These are phyloP conservation scores for Stramonita haemastoma DNA, from an alignment of 2,888 invertebrate species.

Conservation along the genomic window DNA sequence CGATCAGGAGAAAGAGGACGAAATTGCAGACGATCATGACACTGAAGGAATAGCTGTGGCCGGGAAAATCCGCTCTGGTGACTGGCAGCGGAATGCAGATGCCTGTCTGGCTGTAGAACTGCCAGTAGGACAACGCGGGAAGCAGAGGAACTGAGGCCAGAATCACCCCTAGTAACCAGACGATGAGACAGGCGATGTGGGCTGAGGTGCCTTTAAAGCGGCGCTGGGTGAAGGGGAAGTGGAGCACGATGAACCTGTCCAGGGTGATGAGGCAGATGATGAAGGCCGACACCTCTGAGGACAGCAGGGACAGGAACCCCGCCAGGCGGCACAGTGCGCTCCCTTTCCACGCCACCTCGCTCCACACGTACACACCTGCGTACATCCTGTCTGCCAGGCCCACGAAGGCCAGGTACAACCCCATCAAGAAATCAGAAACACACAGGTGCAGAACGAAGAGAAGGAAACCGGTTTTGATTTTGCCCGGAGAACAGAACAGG, in stretches of 20 bases:
- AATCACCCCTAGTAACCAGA: neutral
- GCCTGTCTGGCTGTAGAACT: slow-evolving; percentile 11
- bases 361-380: neutral
- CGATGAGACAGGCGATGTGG: neutral
- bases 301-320: neutral
- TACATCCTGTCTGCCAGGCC: slow-evolving; percentile 2
- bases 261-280: slow-evolving; percentile 4
- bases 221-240: neutral
- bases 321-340: neutral
- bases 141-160: slow-evolving; percentile 11
- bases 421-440: slow-evolving; percentile 14
- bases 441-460: neutral
- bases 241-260: slow-evolving; percentile 14
- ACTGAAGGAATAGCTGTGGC: slow-evolving; percentile 18
- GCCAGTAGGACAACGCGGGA: neutral
- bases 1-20: slow-evolving; percentile 3
- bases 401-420: neutral
- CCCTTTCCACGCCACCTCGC: neutral
- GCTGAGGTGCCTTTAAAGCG: neutral
- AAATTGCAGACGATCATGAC: slow-evolving; percentile 16
- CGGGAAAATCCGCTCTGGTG: slow-evolving; percentile 2
- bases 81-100: slow-evolving; percentile 19
- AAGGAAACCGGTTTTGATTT: neutral
- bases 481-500: neutral
- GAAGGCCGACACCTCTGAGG: neutral